Percentiles rank a stretch among this genome's conserved stretches.
Evolutionary conservation across 2,113 vertebrate genomes (phyloP).

Genomic region (Hydrochoerus hydrochaeris): DNA sequence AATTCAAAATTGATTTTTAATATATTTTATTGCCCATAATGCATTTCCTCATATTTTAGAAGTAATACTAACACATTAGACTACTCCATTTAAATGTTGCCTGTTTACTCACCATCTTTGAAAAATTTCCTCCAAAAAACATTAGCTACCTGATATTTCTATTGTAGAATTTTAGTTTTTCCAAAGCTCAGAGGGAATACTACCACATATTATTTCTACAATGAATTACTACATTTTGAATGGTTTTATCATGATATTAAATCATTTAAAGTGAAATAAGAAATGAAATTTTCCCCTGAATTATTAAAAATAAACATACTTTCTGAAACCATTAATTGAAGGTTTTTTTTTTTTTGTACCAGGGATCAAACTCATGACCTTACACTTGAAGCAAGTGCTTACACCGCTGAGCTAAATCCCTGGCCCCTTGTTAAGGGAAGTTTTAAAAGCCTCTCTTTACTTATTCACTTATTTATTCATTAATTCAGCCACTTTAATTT

Average conservation of each 20-base stretch:
- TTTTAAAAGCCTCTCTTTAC: neutral
- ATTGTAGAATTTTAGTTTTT: neutral
- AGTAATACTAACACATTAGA: neutral
- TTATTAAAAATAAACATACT: neutral
- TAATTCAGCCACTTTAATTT: neutral
- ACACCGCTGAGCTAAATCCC: too few relatives aligned
- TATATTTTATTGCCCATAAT: neutral
- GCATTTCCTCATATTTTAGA: neutral
- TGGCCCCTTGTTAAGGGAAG: too few relatives aligned
- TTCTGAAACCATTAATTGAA: neutral
- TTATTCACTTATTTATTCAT: too few relatives aligned
- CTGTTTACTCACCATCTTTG: neutral
- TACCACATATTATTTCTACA: neutral
- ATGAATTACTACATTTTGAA: neutral
- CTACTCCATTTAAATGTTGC: neutral
- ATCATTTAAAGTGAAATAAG: conserved; percentile 12
- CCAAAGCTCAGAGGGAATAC: neutral
- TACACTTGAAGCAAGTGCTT: too few relatives aligned
- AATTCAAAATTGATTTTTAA: neutral
- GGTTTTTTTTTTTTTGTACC: too few relatives aligned
- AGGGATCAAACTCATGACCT: too few relatives aligned
- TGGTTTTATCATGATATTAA: neutral
- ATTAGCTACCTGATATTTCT: neutral
- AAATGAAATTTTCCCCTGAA: neutral
- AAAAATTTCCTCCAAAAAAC: neutral